phyloP scores from a whole-genome alignment of 2,113 vertebrate species.

The Burhinus bistriatus region DNA sequence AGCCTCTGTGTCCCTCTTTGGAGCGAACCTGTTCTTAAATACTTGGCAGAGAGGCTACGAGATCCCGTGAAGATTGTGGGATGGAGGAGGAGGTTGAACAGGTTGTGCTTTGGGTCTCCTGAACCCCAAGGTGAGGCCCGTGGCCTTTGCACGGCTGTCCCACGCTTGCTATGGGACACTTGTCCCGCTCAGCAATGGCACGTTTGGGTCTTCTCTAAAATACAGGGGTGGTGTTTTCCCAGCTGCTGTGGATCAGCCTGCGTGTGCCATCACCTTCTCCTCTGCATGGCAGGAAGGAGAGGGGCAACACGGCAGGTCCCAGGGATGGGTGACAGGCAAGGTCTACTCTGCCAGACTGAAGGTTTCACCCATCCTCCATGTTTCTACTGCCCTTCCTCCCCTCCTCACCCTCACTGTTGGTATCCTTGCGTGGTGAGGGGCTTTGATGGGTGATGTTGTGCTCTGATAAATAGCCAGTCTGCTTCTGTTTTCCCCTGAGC shows the following conservation, averaged over 20 bases:
- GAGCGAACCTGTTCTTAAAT: neutral
- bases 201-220: neutral
- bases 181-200: too few species aligned
- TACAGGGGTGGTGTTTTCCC: neutral
- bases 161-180: fast-evolving
- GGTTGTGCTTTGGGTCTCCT: neutral
- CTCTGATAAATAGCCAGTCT: neutral
- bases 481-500: neutral
- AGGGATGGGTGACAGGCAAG: neutral
- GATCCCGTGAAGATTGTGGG: neutral
- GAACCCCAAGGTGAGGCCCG: neutral
- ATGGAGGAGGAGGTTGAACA: neutral
- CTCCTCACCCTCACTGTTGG: neutral
- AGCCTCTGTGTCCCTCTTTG: neutral
- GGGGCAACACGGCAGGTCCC: neutral
- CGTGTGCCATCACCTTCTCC: neutral
- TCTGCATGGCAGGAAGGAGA: neutral
- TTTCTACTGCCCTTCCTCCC: neutral
- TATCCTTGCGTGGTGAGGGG: neutral
- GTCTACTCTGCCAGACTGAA: neutral
- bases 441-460: neutral
- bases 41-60: neutral
- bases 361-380: neutral
- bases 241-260: neutral
- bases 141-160: neutral